Base-by-base conservation (phyloP, 2,113 vertebrate species). In the Glaucomys volans region DNA sequence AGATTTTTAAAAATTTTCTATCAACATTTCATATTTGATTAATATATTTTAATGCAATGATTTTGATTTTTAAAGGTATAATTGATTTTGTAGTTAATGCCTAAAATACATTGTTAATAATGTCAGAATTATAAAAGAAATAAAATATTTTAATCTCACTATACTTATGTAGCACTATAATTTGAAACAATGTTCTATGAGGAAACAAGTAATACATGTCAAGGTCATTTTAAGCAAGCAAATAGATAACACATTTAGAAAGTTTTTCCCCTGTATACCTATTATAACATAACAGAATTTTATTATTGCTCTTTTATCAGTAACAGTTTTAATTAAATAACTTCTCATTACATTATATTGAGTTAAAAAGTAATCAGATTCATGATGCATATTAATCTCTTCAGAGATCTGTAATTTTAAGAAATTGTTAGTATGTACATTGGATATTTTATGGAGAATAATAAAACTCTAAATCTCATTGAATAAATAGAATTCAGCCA, bases 331-430 rank as follows among this genome's bases (percentile, higher is more conserved):
- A 40, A 90, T 22, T 74, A 8, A 42, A 84, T 35, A 86, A 26
- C 2, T 5, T 76, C 37, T 92, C 18, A 40, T 81, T 57, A 57
- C 20, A 2, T 57, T 87, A 32, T 54, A 74, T 22, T 57, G 1
- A 89, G 37, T 54, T 82, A 80, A 83, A 67, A 92, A 96, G 32
- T 71, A 59, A 88, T 59, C 26, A 91, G 32, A n/a, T 4, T 72
- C 24, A 59, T 3, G 86, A 72, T 69, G 54, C 35, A 62, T 69
- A 11, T 5, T 76, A 7, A 80, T 81, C 50, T 91, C 14, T 72
- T 30, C 72, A 44, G 1, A 92, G 75, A 32, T 14, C 6, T 90
- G 1, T 71, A 59, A 72, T 86, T n/a, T 96, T 79, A 52, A 54
- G 40, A 22, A 94, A 87, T 83, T 47, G 2, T 40, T 80, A 42